A percentile compares a stretch with the other conserved stretches of the same genome.
Conservation (phyloP, 2,113 vertebrate species). For the Speoplatyrhinus poulsoni region DNA sequence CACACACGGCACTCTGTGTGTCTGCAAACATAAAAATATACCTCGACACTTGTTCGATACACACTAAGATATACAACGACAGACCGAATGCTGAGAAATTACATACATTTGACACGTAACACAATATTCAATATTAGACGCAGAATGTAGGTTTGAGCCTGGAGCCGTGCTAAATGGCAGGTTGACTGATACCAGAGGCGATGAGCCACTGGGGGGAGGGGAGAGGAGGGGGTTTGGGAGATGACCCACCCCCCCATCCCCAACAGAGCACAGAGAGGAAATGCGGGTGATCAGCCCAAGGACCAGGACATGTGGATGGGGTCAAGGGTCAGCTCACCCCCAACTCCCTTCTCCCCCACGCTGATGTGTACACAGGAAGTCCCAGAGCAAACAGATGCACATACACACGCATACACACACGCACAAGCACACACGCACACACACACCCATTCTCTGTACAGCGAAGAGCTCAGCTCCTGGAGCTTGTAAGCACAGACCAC, state of each 20-base stretch:
- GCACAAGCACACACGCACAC: constrained; percentile 27
- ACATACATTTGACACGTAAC: too few relatives aligned
- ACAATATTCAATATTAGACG: too few relatives aligned
- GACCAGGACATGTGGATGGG: constrained; percentile 70
- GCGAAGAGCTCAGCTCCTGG: constrained; percentile 63
- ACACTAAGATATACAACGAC: too few relatives aligned
- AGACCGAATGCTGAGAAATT: too few relatives aligned
- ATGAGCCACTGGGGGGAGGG: constrained; percentile 13
- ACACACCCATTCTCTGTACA: constrained; percentile 45
- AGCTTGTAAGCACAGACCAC: constrained; percentile 68
- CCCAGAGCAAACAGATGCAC: constrained; percentile 12
- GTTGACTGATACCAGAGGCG: neutral
- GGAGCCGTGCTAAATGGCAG: too few relatives aligned
- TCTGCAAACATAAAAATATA: neutral
- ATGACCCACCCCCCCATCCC: neutral
- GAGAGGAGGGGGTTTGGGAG: constrained; percentile 11
- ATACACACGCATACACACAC: constrained; percentile 23
- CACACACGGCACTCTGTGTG: neutral
- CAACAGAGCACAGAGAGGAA: constrained; percentile 46
- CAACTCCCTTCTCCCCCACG: constrained; percentile 53
- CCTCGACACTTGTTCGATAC: too few relatives aligned
- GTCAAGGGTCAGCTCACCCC: constrained; percentile 63
- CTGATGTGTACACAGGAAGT: constrained; percentile 70
- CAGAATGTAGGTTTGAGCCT: too few relatives aligned
- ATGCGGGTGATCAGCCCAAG: constrained; percentile 62